phyloP scores from a whole-genome alignment of 2,797 vertebrate genomes.

The Rousettus madagascariensis region DNA sequence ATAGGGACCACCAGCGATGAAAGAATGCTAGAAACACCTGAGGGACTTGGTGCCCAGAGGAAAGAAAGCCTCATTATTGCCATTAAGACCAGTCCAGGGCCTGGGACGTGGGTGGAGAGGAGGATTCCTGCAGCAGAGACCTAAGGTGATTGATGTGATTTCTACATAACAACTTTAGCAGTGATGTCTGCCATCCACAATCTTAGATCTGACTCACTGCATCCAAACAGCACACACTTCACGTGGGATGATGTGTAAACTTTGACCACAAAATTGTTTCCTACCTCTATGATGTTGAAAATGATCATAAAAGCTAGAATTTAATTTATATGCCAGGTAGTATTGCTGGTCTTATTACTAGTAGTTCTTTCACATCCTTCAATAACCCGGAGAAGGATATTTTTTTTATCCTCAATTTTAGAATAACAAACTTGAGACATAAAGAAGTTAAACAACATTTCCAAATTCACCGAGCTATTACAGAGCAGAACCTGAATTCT shows the following conservation, averaged over 20 bases:
- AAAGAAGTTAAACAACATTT: not conserved
- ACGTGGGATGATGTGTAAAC: not conserved
- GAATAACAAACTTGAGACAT: not conserved
- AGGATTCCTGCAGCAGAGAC: not conserved
- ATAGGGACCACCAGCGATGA: not conserved
- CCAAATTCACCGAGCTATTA: not conserved
- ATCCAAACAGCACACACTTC: too few species aligned
- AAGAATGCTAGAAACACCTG: too few species aligned
- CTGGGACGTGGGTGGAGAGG: not conserved
- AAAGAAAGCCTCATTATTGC: not conserved
- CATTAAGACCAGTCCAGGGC: not conserved
- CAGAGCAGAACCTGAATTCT: not conserved
- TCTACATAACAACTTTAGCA: not conserved
- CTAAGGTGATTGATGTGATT: accelerated
- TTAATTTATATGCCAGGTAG: not conserved
- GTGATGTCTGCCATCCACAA: not conserved
- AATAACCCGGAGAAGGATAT: not conserved
- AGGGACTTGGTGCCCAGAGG: not conserved
- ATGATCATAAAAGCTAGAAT: not conserved
- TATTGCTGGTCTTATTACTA: not conserved
- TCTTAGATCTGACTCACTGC: not conserved
- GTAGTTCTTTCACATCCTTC: not conserved
- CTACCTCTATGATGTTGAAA: not conserved
- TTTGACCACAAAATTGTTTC: not conserved
- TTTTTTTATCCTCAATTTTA: slow-evolving; percentile 6